Conservation (phyloP, 2,797 vertebrate genomes). For the Siniperca scherzeri region DNA sequence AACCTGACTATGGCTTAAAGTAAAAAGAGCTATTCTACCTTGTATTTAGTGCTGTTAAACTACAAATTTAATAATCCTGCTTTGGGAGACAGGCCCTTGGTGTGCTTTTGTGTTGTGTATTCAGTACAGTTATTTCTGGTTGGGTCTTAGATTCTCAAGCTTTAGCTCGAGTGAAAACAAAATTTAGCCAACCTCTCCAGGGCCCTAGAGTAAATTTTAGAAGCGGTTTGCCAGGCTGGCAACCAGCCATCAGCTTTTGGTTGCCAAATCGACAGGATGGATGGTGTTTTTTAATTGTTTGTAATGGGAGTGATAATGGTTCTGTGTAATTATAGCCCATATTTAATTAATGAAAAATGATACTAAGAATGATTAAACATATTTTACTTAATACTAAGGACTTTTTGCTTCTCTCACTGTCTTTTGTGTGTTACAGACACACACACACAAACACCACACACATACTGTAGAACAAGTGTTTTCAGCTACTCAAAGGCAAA, state of each 20-base stretch:
- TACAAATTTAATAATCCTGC: slow-evolving; percentile 60
- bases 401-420: background rate
- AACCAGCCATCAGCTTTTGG: slow-evolving; percentile 43
- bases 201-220: slow-evolving; percentile 44
- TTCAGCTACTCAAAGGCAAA: background rate
- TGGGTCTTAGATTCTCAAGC: slow-evolving; percentile 47
- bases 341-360: slow-evolving; percentile 48
- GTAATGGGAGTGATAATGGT: slow-evolving; percentile 31
- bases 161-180: slow-evolving; percentile 53
- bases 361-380: slow-evolving; percentile 45
- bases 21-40: slow-evolving; percentile 29
- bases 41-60: slow-evolving; percentile 44
- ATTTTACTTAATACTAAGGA: slow-evolving; percentile 38
- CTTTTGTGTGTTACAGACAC: slow-evolving; percentile 4
- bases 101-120: slow-evolving; percentile 40
- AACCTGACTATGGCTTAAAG: slow-evolving; percentile 35
- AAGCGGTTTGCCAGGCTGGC: slow-evolving; percentile 62
- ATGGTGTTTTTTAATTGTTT: slow-evolving; percentile 60
- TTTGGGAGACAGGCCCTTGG: slow-evolving; percentile 41
- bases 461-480: background rate
- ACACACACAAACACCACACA: background rate
- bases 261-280: slow-evolving; percentile 65
- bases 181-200: slow-evolving; percentile 54
- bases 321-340: slow-evolving; percentile 44
- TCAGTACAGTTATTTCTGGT: slow-evolving; percentile 45